Conservation (phyloP, 2,797 vertebrate genomes). For the Enteromius anoplus region DNA sequence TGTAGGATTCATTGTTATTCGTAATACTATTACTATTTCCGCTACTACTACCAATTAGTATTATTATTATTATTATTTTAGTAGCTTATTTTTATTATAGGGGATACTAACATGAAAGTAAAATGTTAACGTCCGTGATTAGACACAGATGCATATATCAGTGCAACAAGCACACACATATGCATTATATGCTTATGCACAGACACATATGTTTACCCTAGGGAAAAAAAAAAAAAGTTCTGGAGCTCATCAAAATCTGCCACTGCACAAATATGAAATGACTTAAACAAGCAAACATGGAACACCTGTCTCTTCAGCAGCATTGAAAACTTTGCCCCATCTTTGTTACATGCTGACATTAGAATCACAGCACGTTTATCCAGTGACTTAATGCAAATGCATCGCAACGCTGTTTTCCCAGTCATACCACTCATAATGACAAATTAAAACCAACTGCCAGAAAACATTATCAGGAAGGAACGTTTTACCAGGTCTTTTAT, state of each 20-base stretch:
- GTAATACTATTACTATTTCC: too few relatives aligned
- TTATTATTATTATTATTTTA: not conserved
- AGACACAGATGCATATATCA: conserved; percentile 23
- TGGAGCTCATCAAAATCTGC: conserved; percentile 58
- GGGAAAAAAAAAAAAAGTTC: conserved; percentile 26
- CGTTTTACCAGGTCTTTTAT: conserved; percentile 47
- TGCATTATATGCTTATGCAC: conserved; percentile 19
- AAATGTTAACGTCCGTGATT: conserved; percentile 18
- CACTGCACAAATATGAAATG: conserved; percentile 58
- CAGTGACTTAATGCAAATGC: conserved; percentile 13
- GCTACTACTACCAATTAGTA: too few relatives aligned
- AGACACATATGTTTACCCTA: conserved; percentile 51
- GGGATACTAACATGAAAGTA: not conserved
- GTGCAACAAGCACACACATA: conserved; percentile 1
- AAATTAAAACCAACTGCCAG: conserved; percentile 43
- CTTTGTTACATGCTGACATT: conserved; percentile 22
- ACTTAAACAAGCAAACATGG: conserved; percentile 57
- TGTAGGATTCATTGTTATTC: too few relatives aligned
- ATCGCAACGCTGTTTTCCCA: conserved; percentile 5
- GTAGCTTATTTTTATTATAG: not conserved
- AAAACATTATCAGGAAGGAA: conserved; percentile 28
- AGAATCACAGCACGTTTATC: conserved; percentile 13
- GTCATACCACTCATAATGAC: conserved; percentile 26
- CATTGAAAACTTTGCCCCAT: conserved; percentile 10
- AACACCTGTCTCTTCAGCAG: conserved; percentile 53